Percentiles rank a stretch among this genome's conserved stretches.
These are phyloP conservation scores for Eupithecia subumbrata DNA, from an alignment of 2,888 invertebrate species.

Conservation along the genomic window DNA sequence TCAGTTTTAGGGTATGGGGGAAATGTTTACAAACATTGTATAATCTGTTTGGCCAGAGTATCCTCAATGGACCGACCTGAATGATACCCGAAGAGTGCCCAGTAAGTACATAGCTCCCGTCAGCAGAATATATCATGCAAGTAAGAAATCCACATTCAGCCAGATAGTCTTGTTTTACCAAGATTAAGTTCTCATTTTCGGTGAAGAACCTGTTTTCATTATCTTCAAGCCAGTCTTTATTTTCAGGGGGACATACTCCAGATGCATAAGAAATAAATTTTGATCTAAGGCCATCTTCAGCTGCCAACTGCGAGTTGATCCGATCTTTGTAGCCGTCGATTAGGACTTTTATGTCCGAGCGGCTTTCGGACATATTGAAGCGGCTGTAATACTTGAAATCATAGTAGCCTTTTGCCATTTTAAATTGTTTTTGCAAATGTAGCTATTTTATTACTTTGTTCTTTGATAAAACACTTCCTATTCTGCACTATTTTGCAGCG, in stretches of 20 bases:
- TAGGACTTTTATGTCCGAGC: slow-evolving; percentile 66
- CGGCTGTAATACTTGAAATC: slow-evolving; percentile 54
- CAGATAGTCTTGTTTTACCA: slow-evolving; percentile 57
- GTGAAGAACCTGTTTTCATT: slow-evolving; percentile 64
- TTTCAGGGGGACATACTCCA: slow-evolving; percentile 50
- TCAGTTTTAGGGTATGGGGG: neutral
- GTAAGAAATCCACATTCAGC: slow-evolving; percentile 64
- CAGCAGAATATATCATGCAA: slow-evolving; percentile 69
- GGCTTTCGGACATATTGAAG: slow-evolving; percentile 56
- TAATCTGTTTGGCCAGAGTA: neutral
- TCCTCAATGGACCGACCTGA: slow-evolving; percentile 65
- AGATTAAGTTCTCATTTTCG: slow-evolving; percentile 60
- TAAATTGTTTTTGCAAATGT: neutral
- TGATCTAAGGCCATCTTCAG: slow-evolving; percentile 48
- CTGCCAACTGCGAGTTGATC: slow-evolving; percentile 55
- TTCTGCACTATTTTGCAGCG: too few species aligned
- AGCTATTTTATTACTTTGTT: neutral
- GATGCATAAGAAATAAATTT: slow-evolving; percentile 64
- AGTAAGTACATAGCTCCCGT: slow-evolving; percentile 72
- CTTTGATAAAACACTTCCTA: too few species aligned
- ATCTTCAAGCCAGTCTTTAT: slow-evolving; percentile 62
- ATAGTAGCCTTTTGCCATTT: neutral
- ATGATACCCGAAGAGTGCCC: slow-evolving; percentile 81
- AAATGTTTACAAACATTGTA: neutral
- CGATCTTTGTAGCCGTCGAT: slow-evolving; percentile 63